Percentiles rank a stretch among this genome's conserved stretches.
Evolutionary conservation across 2,888 invertebrate genomes (phyloP).

Genomic region (Prionchulus punctatus): DNA sequence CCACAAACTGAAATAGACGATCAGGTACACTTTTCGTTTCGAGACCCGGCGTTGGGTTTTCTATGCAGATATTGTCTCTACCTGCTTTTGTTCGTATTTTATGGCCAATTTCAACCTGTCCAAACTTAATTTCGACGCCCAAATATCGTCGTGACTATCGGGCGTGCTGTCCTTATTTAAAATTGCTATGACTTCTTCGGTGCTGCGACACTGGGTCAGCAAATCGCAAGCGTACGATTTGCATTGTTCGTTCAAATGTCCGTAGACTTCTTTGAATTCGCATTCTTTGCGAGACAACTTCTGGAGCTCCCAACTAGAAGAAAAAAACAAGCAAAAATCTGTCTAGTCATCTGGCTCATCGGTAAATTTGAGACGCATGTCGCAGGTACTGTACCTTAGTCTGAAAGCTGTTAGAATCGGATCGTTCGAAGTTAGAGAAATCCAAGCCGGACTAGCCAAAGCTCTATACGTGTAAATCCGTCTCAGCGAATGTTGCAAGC

Average conservation of each 20-base stretch:
- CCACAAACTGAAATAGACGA: constrained; percentile 38
- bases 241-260: constrained; percentile 39
- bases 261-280: constrained; percentile 41
- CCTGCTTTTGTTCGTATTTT: constrained; percentile 44
- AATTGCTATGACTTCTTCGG: constrained; percentile 42
- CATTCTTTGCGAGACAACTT: constrained; percentile 39
- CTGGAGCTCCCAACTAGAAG: constrained; percentile 40
- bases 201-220: constrained; percentile 42
- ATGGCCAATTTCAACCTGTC: constrained; percentile 41
- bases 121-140: constrained; percentile 32
- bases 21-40: too few species aligned
- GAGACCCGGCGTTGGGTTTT: background rate
- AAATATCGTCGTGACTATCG: constrained; percentile 25
- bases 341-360: too few species aligned
- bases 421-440: constrained; percentile 39
- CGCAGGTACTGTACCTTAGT: constrained; percentile 18
- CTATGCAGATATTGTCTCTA: constrained; percentile 15
- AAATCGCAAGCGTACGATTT: constrained; percentile 42
- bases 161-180: constrained; percentile 36
- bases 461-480: constrained; percentile 41
- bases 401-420: constrained; percentile 42
- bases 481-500: constrained; percentile 40
- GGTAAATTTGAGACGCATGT: too few species aligned
- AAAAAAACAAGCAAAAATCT: constrained; percentile 33
- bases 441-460: constrained; percentile 43